phyloP scores from a whole-genome alignment of 2,888 invertebrate species.

The Cephus spinipes region DNA sequence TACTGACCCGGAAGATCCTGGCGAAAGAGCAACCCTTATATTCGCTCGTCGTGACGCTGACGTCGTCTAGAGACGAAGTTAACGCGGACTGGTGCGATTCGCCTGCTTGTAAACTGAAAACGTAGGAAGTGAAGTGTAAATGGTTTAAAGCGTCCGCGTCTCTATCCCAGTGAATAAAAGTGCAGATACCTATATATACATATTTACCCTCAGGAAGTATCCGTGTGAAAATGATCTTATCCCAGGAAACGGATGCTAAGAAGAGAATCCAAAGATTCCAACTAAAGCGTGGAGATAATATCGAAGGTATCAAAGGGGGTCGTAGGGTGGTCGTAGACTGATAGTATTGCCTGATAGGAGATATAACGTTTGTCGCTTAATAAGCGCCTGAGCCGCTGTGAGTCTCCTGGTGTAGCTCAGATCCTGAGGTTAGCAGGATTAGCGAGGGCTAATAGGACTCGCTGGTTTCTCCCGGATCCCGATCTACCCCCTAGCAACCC shows the following conservation, averaged over 20 bases:
- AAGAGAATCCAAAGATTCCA: constrained; percentile 10
- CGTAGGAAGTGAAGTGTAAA: background rate
- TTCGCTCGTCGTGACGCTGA: background rate
- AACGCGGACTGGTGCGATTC: background rate
- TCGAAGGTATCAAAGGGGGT: constrained; percentile 10
- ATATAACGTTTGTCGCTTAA: constrained; percentile 37
- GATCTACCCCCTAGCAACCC: constrained; percentile 8
- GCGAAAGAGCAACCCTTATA: background rate
- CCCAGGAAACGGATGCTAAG: constrained; percentile 24
- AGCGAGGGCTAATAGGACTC: constrained; percentile 24
- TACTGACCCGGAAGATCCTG: background rate
- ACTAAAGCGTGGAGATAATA: background rate
- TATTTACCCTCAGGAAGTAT: background rate
- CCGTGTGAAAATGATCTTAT: constrained; percentile 34
- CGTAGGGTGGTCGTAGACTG: constrained; percentile 15
- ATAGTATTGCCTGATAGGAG: constrained; percentile 7
- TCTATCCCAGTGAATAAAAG: background rate
- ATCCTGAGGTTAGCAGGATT: constrained; percentile 25
- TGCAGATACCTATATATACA: background rate
- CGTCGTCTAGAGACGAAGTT: background rate
- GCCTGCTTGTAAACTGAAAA: background rate
- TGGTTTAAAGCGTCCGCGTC: background rate
- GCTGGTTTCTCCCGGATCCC: constrained; percentile 13
- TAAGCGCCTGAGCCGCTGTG: constrained; percentile 33
- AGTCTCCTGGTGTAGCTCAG: constrained; percentile 18